Base-by-base conservation (phyloP, 1,140 invertebrate species). In the Antheraea pernyi region DNA sequence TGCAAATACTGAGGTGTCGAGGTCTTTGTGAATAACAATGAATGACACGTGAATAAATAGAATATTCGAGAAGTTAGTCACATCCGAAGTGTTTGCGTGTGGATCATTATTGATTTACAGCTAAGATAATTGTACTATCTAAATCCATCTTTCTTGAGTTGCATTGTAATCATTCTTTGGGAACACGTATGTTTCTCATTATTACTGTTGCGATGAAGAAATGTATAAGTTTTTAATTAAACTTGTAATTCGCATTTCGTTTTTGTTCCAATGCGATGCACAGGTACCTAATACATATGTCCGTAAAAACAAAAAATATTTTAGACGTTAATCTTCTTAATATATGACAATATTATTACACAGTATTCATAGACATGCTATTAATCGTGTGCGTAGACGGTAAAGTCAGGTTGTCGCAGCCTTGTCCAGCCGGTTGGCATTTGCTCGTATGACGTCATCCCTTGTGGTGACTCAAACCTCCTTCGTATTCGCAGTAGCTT, bases 371-470 rank as follows among this genome's bases (percentile, higher is more conserved):
- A 70, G 62, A 72, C 70, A 66, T 48, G 61, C 65, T 73, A 73
- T 72, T 65, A 71, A 72, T 67, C 58, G 70, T 70, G 37, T 16
- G 46, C 46, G 46, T 53, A n/a, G 9, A 53, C 46, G 46, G 46
- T 16, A 6, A 16, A 53, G 46, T 53, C 13, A 53, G 69, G 68
- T 71, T 82, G 76, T 80, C 74, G 75, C 74, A 75, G 70, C 80
- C 78, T 81, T 77, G 80, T 76, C 70, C 71, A 71, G 74, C 72
- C 73, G 73, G 81, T 81, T 81, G 74, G 79, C 78, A 81, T 82
- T 84, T 81, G 79, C 76, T 10, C 46, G 46, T 53, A 53, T 53
- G 46, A 53, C 46, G 46, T 53, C 46, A 53, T n/a, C 46, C 1
- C 9, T 2, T 71, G 60, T 72, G 19, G 69, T 84, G 80, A 84